Evolutionary conservation across 1,140 invertebrate species (phyloP).

Genomic region (Neodiprion pinetum): DNA sequence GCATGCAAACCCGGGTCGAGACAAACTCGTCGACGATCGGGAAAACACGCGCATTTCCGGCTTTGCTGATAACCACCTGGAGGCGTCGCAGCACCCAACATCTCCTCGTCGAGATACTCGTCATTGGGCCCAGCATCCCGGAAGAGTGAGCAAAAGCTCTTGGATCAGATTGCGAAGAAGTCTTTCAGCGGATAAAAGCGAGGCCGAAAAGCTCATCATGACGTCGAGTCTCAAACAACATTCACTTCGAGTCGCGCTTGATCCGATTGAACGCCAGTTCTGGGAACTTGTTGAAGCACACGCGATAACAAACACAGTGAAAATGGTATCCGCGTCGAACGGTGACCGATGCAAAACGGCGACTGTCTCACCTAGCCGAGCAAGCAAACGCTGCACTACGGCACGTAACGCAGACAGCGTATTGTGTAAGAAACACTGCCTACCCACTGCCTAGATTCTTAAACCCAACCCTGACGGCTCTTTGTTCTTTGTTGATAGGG

Average conservation of each 20-base stretch:
- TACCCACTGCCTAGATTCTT: slow-evolving; percentile 29
- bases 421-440: slow-evolving; percentile 11
- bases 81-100: neutral
- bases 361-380: neutral
- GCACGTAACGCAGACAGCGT: neutral
- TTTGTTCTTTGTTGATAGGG: slow-evolving; percentile 26
- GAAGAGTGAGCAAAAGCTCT: neutral
- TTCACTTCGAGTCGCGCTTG: no score
- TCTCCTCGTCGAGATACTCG: neutral
- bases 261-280: no score
- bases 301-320: neutral
- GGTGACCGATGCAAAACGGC: slow-evolving; percentile 39
- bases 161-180: neutral
- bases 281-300: no score
- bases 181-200: no score
- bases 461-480: slow-evolving; percentile 22
- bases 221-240: no score
- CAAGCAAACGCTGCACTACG: neutral
- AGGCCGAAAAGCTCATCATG: no score
- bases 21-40: neutral
- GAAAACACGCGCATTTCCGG: neutral
- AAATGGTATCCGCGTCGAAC: slow-evolving; percentile 27
- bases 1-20: neutral
- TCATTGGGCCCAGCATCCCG: neutral
- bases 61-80: no score